These are phyloP conservation scores for Erannis defoliaria DNA, from an alignment of 2,888 invertebrate genomes.

Conservation along the genomic window DNA sequence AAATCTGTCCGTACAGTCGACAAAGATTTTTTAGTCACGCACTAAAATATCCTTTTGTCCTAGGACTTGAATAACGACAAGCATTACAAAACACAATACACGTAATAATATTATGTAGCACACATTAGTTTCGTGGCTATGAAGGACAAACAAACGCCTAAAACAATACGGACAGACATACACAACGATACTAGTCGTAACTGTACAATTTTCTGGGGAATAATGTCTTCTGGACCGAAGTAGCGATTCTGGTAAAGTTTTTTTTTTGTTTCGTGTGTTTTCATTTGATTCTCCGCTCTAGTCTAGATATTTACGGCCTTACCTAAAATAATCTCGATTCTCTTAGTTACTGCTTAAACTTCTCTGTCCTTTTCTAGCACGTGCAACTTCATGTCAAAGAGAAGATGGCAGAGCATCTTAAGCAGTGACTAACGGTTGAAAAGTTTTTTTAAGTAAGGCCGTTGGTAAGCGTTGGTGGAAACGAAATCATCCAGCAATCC, in stretches of 20 bases:
- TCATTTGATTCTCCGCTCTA: background rate
- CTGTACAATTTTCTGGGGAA: conserved; percentile 1
- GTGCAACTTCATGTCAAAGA: too few relatives aligned
- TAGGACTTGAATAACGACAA: conserved; percentile 12
- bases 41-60: conserved; percentile 11
- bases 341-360: too few relatives aligned
- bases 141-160: conserved; percentile 18
- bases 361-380: too few relatives aligned
- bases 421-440: too few relatives aligned
- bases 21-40: conserved; percentile 25
- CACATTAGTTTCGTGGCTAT: conserved; percentile 22
- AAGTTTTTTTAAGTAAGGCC: too few relatives aligned
- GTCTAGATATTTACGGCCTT: background rate
- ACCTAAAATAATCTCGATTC: too few relatives aligned
- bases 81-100: conserved; percentile 25
- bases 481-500: too few relatives aligned
- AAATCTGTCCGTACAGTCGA: background rate
- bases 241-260: background rate
- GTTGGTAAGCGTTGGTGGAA: too few relatives aligned
- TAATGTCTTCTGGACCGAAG: background rate
- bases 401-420: too few relatives aligned
- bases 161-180: conserved; percentile 12
- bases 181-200: conserved; percentile 4
- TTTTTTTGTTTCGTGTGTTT: background rate
- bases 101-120: conserved; percentile 22